Conservation (phyloP, 2,888 invertebrate species). For the Tetrapedia diversipes region DNA sequence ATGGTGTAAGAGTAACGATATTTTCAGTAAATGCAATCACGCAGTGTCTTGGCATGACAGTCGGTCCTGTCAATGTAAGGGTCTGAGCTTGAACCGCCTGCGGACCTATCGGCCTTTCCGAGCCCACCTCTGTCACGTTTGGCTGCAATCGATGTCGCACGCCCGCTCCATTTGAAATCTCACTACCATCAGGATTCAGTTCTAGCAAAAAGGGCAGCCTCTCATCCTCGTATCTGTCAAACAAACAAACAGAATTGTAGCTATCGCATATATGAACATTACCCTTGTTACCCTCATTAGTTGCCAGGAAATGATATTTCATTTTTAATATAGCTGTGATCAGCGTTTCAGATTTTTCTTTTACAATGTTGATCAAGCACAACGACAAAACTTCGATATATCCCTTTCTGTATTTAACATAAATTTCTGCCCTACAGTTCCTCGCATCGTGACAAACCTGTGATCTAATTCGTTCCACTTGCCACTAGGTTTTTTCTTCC, state of each 20-base stretch:
- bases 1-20: constrained; percentile 96
- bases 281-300: no score
- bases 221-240: constrained; percentile 84
- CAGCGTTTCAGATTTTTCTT: no score
- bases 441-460: constrained; percentile 57
- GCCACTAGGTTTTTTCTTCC: constrained; percentile 90
- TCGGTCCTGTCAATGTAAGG: constrained; percentile 93
- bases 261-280: no score
- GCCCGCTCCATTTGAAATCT: constrained; percentile 78
- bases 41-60: constrained; percentile 97
- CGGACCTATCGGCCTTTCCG: constrained; percentile 89
- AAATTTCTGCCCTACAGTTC: not conserved
- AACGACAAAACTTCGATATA: not conserved
- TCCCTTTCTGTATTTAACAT: not conserved
- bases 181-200: constrained; percentile 90
- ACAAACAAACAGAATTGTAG: not conserved
- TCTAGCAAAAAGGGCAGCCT: constrained; percentile 89
- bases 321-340: no score
- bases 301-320: no score
- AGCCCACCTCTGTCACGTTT: constrained; percentile 88
- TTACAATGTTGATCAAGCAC: not conserved
- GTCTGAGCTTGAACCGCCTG: constrained; percentile 82
- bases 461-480: constrained; percentile 84
- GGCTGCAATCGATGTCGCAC: constrained; percentile 85
- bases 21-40: constrained; percentile 95